Percentiles rank a stretch among this genome's conserved stretches.
Conservation (phyloP, 2,797 vertebrate genomes). For the Trachurus trachurus region DNA sequence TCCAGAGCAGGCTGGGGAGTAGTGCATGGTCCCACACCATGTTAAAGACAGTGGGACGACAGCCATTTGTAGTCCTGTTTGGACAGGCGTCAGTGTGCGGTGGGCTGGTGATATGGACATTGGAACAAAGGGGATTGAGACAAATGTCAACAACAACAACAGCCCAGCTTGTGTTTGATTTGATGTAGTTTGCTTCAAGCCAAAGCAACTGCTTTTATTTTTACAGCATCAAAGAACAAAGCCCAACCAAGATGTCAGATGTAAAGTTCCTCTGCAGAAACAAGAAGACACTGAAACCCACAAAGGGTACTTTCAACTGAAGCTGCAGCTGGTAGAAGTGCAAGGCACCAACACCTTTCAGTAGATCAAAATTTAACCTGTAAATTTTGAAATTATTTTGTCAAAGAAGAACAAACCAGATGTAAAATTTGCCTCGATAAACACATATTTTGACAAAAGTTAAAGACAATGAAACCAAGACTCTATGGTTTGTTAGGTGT, state of each 20-base stretch:
- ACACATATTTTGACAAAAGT: background rate
- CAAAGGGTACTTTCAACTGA: background rate
- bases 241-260: constrained; percentile 29
- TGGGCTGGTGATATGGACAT: constrained; percentile 75
- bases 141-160: constrained; percentile 67
- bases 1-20: constrained; percentile 49
- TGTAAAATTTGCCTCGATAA: background rate
- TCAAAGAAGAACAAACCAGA: background rate
- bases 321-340: background rate
- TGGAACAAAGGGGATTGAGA: constrained; percentile 81
- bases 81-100: constrained; percentile 61
- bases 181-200: constrained; percentile 61
- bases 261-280: constrained; percentile 46
- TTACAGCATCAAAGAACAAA: constrained; percentile 51
- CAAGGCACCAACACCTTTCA: background rate
- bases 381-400: background rate
- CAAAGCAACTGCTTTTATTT: constrained; percentile 43
- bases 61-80: constrained; percentile 72
- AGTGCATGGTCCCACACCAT: constrained; percentile 61
- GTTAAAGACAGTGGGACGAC: constrained; percentile 65
- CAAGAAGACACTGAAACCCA: background rate
- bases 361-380: background rate
- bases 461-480: background rate
- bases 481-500: too few relatives aligned
- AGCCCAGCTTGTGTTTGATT: constrained; percentile 64